Evolutionary conservation across 2,888 invertebrate genomes (phyloP).

Genomic region (Pogonocherus hispidulus): DNA sequence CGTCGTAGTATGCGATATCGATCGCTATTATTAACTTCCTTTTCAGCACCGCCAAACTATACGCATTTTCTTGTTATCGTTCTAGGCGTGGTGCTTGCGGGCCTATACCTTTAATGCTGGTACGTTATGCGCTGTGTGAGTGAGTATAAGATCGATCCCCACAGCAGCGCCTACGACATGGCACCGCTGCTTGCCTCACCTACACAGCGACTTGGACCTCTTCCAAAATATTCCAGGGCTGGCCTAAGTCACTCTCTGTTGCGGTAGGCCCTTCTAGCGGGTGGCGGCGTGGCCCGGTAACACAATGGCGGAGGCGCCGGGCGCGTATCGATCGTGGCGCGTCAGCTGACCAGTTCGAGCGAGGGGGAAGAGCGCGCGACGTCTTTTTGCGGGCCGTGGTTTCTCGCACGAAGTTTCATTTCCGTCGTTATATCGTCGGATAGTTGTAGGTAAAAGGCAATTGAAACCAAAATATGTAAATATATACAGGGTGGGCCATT

Average conservation of each 20-base stretch:
- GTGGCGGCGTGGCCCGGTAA: background rate
- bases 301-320: slow-evolving; percentile 20
- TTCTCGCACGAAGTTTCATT: background rate
- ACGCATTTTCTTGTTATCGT: slow-evolving; percentile 1
- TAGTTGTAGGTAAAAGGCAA: too few species aligned
- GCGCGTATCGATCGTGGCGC: slow-evolving; percentile 48
- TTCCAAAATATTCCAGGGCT: slow-evolving; percentile 40
- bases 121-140: background rate
- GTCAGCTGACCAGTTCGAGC: slow-evolving; percentile 58
- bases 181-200: slow-evolving; percentile 19
- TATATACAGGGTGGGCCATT: too few species aligned
- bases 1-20: too few species aligned
- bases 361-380: slow-evolving; percentile 55
- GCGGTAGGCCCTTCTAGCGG: slow-evolving; percentile 52
- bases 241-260: slow-evolving; percentile 51
- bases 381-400: slow-evolving; percentile 1
- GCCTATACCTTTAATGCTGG: background rate
- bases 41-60: background rate
- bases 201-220: slow-evolving; percentile 17
- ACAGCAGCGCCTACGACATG: slow-evolving; percentile 7
- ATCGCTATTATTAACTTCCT: background rate
- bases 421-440: background rate
- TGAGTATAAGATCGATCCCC: slow-evolving; percentile 15
- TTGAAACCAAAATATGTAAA: too few species aligned
- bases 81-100: slow-evolving; percentile 28